Conservation (phyloP, 2,797 vertebrate genomes). For the Choloepus didactylus region DNA sequence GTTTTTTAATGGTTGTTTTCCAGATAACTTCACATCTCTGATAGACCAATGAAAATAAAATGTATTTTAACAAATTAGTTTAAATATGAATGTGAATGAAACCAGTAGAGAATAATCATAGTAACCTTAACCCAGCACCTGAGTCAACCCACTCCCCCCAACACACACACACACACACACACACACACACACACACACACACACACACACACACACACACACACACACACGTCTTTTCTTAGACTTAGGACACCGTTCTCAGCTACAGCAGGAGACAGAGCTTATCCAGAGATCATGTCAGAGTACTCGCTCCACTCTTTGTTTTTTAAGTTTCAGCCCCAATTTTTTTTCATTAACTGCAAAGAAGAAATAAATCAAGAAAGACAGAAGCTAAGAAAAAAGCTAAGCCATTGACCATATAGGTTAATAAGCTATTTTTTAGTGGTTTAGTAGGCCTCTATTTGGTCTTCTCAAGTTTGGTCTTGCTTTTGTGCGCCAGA, state of each 20-base stretch:
- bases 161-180: too few species aligned
- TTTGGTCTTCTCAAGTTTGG: slow-evolving; percentile 41
- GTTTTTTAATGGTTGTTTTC: slow-evolving; percentile 31
- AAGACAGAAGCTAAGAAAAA: neutral
- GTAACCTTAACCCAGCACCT: neutral
- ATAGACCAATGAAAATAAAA: slow-evolving; percentile 38
- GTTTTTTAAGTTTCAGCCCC: neutral
- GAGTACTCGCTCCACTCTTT: neutral
- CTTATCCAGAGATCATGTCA: neutral
- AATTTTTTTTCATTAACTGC: neutral
- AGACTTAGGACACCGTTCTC: neutral
- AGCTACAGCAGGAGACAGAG: neutral
- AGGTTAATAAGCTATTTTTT: accelerated
- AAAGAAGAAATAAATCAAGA: neutral
- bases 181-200: too few species aligned
- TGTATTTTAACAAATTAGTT: slow-evolving; percentile 36
- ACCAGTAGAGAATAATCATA: neutral
- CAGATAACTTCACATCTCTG: neutral
- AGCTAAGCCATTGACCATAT: accelerated
- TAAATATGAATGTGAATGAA: slow-evolving; percentile 24
- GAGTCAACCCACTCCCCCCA: neutral
- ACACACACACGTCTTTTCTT: neutral
- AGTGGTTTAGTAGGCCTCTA: neutral
- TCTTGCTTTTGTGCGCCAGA: neutral
- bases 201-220: too few species aligned